Evolutionary conservation across 30 jellyfish, hydroid and myxozoan genomes (phyloP).

Genomic region (Aurelia aurita complex sp. Pacific): DNA sequence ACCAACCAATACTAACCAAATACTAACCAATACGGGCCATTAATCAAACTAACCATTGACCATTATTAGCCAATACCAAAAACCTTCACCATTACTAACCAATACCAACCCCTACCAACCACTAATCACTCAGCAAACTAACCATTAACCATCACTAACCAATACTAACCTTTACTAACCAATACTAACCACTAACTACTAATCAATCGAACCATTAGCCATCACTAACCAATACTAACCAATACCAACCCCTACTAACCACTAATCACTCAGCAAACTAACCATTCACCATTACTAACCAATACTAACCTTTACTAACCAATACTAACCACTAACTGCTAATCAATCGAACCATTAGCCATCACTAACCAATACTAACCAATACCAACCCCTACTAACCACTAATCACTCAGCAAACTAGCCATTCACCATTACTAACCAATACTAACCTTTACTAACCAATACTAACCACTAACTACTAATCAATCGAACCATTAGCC

Average conservation of each 20-base stretch:
- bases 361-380: not conserved
- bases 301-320: not conserved
- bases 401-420: not conserved
- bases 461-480: not conserved
- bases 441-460: not conserved
- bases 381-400: no score
- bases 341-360: not conserved
- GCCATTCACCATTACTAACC: conserved; percentile 5
- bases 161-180: not conserved
- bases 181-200: no score
- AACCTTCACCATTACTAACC: not conserved
- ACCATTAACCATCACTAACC: not conserved
- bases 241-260: not conserved
- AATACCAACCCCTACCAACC: no score
- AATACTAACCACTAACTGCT: not conserved
- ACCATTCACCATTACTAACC: not conserved
- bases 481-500: not conserved
- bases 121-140: no score
- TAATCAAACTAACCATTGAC: not conserved
- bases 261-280: not conserved
- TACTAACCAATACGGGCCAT: conserved; percentile 1
- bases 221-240: not conserved
- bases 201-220: no score
- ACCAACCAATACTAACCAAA: not conserved
- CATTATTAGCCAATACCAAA: conserved; percentile 4